These are phyloP conservation scores for Chromis chromis DNA, from an alignment of 2,797 vertebrate species.

Conservation along the genomic window DNA sequence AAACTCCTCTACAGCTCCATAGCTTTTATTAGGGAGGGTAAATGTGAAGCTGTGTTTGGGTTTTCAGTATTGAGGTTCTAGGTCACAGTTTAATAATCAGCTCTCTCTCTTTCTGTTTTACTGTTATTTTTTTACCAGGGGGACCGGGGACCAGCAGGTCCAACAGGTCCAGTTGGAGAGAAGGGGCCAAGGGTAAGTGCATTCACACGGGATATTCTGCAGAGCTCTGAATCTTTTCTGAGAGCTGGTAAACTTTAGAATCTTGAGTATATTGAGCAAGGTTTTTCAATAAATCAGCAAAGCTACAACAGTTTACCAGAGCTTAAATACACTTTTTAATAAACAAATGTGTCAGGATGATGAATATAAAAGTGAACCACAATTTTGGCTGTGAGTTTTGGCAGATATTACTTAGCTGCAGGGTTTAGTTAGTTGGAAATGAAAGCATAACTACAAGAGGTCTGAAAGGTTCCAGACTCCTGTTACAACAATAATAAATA, in stretches of 20 bases:
- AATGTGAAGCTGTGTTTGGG: constrained; percentile 3
- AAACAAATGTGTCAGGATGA: constrained; percentile 40
- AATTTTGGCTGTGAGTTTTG: constrained; percentile 36
- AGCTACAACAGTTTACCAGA: background rate
- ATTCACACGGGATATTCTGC: constrained; percentile 9
- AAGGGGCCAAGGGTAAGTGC: constrained; percentile 90
- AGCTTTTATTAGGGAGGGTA: constrained; percentile 43
- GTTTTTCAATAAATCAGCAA: constrained; percentile 24
- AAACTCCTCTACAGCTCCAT: constrained; percentile 57
- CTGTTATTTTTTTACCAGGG: constrained; percentile 84
- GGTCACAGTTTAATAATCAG: constrained; percentile 54
- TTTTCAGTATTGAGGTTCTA: constrained; percentile 42
- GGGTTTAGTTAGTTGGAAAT: constrained; percentile 37
- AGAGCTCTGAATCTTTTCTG: constrained; percentile 23
- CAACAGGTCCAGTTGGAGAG: constrained; percentile 91
- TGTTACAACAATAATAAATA: constrained; percentile 20
- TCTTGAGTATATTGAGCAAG: background rate
- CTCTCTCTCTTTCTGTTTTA: constrained; percentile 27
- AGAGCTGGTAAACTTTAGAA: constrained; percentile 1
- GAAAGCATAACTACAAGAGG: constrained; percentile 12
- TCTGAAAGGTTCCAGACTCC: constrained; percentile 32
- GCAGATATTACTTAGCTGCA: constrained; percentile 16
- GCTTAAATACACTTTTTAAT: constrained; percentile 13
- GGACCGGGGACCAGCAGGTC: constrained; percentile 92
- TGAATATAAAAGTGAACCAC: constrained; percentile 28